Conservation (phyloP, 2,888 invertebrate genomes). For the Agrypnus murinus region DNA sequence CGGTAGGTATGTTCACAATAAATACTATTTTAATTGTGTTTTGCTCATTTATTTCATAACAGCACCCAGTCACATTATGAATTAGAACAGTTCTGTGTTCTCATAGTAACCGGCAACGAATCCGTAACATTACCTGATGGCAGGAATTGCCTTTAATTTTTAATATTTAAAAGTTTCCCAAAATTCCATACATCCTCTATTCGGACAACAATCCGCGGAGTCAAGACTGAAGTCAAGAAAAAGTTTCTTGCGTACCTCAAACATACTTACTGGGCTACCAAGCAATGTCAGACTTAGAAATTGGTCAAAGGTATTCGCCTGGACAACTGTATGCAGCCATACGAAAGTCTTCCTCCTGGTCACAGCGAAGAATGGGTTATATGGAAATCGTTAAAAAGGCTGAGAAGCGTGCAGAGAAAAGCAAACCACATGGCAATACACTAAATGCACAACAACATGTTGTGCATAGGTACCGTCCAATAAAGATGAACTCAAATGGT, state of each 20-base stretch:
- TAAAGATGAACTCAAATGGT: slow-evolving; percentile 7
- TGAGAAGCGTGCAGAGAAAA: slow-evolving; percentile 4
- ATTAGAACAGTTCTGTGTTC: too few species aligned
- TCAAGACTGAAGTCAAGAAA: slow-evolving; percentile 1
- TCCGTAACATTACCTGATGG: too few species aligned
- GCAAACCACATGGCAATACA: neutral
- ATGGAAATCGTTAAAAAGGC: slow-evolving; percentile 1
- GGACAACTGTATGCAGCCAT: neutral
- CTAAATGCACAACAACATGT: neutral
- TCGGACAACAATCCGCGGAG: neutral
- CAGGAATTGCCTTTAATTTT: neutral
- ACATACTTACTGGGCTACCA: neutral
- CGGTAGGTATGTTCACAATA: too few species aligned
- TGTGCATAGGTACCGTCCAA: too few species aligned
- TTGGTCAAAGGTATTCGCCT: neutral
- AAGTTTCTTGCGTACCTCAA: neutral
- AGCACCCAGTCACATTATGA: too few species aligned
- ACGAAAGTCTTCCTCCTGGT: neutral
- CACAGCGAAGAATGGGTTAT: slow-evolving; percentile 10
- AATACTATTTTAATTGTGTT: too few species aligned
- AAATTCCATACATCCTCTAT: neutral
- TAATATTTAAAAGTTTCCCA: slow-evolving; percentile 7
- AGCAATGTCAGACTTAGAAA: neutral
- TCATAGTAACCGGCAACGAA: too few species aligned
- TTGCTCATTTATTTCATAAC: too few species aligned